Percentiles rank a stretch among this genome's conserved stretches.
Conservation (phyloP, 2,797 vertebrate species). For the Propithecus perrieri region DNA sequence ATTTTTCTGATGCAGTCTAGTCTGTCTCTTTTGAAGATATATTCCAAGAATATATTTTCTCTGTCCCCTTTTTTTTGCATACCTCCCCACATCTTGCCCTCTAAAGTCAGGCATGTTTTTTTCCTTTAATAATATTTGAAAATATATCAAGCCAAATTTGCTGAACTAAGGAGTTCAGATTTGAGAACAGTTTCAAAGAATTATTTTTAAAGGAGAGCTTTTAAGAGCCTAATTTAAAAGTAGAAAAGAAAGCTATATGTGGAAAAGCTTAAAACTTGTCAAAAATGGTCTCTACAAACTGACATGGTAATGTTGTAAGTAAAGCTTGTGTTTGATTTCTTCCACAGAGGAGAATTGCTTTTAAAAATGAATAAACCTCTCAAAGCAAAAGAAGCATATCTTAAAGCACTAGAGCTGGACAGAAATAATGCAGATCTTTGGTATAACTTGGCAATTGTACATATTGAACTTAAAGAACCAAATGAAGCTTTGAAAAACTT, state of each 20-base stretch:
- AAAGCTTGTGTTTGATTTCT: slow-evolving; percentile 73
- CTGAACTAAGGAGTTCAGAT: neutral
- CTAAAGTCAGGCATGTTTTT: neutral
- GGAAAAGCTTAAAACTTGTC: slow-evolving; percentile 23
- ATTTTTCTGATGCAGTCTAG: neutral
- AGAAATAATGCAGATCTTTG: slow-evolving; percentile 96
- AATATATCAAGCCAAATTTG: neutral
- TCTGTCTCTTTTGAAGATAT: slow-evolving; percentile 10
- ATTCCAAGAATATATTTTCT: neutral
- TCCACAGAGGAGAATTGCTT: slow-evolving; percentile 94
- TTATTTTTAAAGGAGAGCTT: slow-evolving; percentile 13
- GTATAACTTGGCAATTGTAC: slow-evolving; percentile 99
- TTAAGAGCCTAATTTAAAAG: slow-evolving; percentile 24
- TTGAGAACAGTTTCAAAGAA: neutral
- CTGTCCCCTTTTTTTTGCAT: neutral
- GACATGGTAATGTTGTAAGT: neutral
- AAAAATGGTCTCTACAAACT: neutral
- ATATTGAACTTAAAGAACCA: slow-evolving; percentile 98
- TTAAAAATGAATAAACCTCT: slow-evolving; percentile 98
- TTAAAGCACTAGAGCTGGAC: slow-evolving; percentile 95
- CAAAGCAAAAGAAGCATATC: slow-evolving; percentile 96
- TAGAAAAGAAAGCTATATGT: neutral
- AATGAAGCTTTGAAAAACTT: slow-evolving; percentile 96
- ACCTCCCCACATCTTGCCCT: neutral
- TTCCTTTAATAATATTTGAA: slow-evolving; percentile 26